A percentile compares a stretch with the other conserved stretches of the same genome.
Conservation (phyloP, 2,113 vertebrate genomes). For the Camarhynchus parvulus region DNA sequence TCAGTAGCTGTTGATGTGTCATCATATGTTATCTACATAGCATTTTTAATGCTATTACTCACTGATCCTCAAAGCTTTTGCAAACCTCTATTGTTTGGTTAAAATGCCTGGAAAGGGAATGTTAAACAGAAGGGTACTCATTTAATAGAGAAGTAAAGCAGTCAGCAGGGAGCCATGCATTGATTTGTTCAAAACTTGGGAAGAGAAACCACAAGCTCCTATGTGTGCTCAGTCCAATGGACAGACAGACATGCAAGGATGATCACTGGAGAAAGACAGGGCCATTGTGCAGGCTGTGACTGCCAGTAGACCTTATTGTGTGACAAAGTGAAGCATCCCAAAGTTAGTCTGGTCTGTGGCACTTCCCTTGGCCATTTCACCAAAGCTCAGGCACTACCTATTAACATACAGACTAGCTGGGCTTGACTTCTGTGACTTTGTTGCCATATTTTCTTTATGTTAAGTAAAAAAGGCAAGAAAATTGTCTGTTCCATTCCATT, state of each 20-base stretch:
- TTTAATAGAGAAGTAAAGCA: background rate
- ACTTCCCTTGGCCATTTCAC: background rate
- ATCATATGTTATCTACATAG: background rate
- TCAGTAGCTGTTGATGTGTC: background rate
- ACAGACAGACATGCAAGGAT: background rate
- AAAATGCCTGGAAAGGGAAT: background rate
- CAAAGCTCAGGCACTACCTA: background rate
- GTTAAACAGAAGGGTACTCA: background rate
- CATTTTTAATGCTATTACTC: background rate
- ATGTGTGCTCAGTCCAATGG: background rate
- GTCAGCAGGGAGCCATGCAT: background rate
- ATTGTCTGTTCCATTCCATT: constrained; percentile 28
- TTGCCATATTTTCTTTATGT: constrained; percentile 29
- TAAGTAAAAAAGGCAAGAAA: constrained; percentile 21
- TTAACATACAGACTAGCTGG: background rate
- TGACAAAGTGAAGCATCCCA: background rate
- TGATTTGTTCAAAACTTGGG: background rate
- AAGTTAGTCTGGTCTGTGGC: background rate
- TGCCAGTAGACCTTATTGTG: background rate
- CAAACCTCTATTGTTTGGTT: background rate
- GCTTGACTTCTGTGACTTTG: constrained; percentile 12
- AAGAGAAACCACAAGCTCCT: background rate
- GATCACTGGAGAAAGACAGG: background rate
- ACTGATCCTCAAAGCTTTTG: background rate
- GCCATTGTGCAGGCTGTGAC: background rate